Conservation (phyloP, 2,888 invertebrate genomes). For the Lasioglossum vierecki region DNA sequence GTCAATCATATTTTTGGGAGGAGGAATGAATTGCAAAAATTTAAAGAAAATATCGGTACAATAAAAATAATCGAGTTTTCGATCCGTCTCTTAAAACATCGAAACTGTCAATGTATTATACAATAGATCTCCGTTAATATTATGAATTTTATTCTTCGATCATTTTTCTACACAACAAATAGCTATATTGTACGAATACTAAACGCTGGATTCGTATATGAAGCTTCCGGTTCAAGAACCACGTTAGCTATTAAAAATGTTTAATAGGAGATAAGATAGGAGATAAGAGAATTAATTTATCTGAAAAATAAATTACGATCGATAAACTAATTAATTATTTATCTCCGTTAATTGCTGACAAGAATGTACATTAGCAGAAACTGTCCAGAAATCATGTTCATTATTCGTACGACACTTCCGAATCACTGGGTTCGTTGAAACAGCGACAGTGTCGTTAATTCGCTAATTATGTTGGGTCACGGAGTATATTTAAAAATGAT, state of each 20-base stretch:
- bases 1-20: not conserved
- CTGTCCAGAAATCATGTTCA: not conserved
- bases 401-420: not conserved
- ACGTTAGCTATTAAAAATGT: too few relatives aligned
- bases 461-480: not conserved
- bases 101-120: not conserved
- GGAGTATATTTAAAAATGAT: not conserved
- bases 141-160: too few relatives aligned
- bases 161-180: too few relatives aligned
- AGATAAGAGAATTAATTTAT: too few relatives aligned
- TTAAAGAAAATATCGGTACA: not conserved
- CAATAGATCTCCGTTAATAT: not conserved
- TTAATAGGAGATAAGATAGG: too few relatives aligned
- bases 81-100: too few relatives aligned
- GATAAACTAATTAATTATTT: too few relatives aligned
- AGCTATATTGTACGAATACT: too few relatives aligned
- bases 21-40: not conserved
- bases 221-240: too few relatives aligned
- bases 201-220: too few relatives aligned
- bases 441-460: not conserved
- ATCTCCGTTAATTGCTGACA: not conserved
- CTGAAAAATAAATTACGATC: too few relatives aligned
- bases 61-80: too few relatives aligned
- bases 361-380: not conserved
- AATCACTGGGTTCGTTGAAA: not conserved